Conservation (phyloP, 2,888 invertebrate species). For the Leptopilina drosophilae region DNA sequence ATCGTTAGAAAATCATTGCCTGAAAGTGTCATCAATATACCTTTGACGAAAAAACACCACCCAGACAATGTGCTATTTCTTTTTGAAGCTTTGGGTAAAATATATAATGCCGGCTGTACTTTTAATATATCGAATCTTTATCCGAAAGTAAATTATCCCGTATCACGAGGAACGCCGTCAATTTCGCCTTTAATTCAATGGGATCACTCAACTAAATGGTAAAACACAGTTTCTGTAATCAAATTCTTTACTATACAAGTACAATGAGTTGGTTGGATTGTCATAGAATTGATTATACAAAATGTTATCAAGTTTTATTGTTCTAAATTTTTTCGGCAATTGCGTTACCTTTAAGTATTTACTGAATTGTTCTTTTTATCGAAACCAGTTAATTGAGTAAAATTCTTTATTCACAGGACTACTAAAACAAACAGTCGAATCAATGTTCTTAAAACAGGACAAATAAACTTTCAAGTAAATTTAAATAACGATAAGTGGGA, state of each 20-base stretch:
- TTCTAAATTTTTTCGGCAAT: neutral
- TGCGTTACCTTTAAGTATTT: too few species aligned
- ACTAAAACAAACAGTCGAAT: constrained; percentile 68
- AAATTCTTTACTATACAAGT: too few species aligned
- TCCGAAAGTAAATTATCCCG: constrained; percentile 78
- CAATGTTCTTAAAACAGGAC: constrained; percentile 63
- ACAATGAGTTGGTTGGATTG: too few species aligned
- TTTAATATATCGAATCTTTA: constrained; percentile 79
- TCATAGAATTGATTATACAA: too few species aligned
- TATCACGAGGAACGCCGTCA: constrained; percentile 79
- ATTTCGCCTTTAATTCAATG: constrained; percentile 75
- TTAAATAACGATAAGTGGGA: constrained; percentile 70
- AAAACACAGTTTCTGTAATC: neutral
- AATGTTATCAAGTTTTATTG: too few species aligned
- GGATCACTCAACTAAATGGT: constrained; percentile 58
- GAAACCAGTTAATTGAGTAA: too few species aligned
- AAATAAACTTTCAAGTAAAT: constrained; percentile 65
- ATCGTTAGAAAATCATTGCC: constrained; percentile 88
- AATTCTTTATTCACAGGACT: constrained; percentile 48
- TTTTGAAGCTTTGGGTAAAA: constrained; percentile 77
- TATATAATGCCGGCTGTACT: constrained; percentile 79
- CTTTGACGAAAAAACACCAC: constrained; percentile 85
- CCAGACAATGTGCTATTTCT: constrained; percentile 69
- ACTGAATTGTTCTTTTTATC: too few species aligned
- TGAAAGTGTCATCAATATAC: constrained; percentile 84